Base-by-base conservation (phyloP, 2,113 vertebrate species). In the Malurus cyaneus region DNA sequence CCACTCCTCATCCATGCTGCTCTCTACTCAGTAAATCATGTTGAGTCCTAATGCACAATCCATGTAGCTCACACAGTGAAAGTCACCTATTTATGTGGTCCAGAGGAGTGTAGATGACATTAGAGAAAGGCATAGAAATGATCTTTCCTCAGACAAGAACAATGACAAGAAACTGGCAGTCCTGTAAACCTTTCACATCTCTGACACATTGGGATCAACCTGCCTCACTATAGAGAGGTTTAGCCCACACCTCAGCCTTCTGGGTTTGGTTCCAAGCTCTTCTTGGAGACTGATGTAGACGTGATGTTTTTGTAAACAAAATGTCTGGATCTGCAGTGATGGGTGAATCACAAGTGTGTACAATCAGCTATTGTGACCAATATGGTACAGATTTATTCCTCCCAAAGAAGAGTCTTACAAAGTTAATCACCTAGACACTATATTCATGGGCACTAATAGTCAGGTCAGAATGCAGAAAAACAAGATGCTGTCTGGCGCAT, bases 291-390 rank as follows among this genome's bases (percentile, higher is more conserved):
- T 41, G 29, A 41, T 39, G 56, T 39, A 34, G 50, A 66, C 41
- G 62, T 4, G 24, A 44, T 29, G 23, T 23, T 50, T 86, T 69
- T 52, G 61, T 44, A 19, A 39, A 74, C 36, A 57, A 71, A 65
- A 62, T 0, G 0, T 12, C 25, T 65, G 29, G 17, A 89, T 36
- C 28, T 3, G 3, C 31, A 34, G 29, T 28, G 57, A 57, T 20
- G 11, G 7, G 18, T 59, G 70, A 78, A 80, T 62, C 16, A 73
- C 31, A 52, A 73, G n/a, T 4, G 9, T 44, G 57, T 34, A 39
- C 8, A 42, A 49, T 17, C 73, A 84, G 23, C 32, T 72, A 49
- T 47, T 17, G 6, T 74, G 50, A 77, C 23, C 57, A 78, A 41
- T 6, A 14, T 1, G 17, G 29, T 29, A 29, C 28, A 66, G 36